These are phyloP conservation scores for Drosophila sulfurigaster DNA, from an alignment of 1,140 invertebrate genomes.

Conservation along the genomic window DNA sequence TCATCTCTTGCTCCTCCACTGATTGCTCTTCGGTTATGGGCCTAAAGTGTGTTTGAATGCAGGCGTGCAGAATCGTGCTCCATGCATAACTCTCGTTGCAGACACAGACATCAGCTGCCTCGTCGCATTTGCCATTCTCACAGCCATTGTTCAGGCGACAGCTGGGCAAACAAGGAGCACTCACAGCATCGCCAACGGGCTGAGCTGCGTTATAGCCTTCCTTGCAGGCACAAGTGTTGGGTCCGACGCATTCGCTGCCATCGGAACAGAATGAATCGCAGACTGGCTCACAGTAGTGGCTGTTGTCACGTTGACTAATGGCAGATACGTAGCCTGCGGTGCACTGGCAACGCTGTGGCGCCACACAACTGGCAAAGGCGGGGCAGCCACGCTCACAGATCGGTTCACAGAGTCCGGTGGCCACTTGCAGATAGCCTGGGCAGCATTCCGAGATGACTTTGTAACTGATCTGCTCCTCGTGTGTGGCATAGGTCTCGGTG, in stretches of 20 bases:
- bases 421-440: constrained; percentile 52
- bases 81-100: constrained; percentile 59
- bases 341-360: constrained; percentile 70
- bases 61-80: constrained; percentile 35
- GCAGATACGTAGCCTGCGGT: constrained; percentile 65
- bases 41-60: constrained; percentile 10
- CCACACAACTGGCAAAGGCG: constrained; percentile 64
- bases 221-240: constrained; percentile 66
- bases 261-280: constrained; percentile 50
- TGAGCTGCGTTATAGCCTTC: constrained; percentile 45
- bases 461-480: constrained; percentile 52
- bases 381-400: constrained; percentile 69
- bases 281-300: constrained; percentile 69
- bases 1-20: constrained; percentile 1
- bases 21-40: neutral
- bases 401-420: constrained; percentile 66
- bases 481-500: constrained; percentile 47
- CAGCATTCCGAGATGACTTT: constrained; percentile 63
- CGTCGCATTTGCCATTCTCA: constrained; percentile 56
- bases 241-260: constrained; percentile 58
- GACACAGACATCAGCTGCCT: constrained; percentile 57
- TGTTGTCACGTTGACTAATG: constrained; percentile 51
- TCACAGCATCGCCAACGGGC: constrained; percentile 60
- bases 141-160: constrained; percentile 58
- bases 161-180: constrained; percentile 54